phyloP scores from a whole-genome alignment of 2,888 invertebrate genomes.

The Lypha dubia region DNA sequence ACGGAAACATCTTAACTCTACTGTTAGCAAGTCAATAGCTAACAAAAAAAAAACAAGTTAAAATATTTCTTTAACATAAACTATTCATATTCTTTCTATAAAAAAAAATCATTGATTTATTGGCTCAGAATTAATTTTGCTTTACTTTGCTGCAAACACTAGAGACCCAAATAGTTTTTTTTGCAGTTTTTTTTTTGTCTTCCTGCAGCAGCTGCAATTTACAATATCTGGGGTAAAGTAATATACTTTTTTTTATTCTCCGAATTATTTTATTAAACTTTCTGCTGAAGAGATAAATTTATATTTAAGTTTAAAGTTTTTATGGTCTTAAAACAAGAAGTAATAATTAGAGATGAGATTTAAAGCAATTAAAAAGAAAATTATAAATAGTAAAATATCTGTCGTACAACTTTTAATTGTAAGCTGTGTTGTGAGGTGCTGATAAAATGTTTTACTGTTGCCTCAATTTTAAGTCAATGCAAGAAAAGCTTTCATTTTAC shows the following conservation, averaged over 20 bases:
- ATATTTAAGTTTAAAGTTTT: background rate
- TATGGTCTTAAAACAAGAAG: background rate
- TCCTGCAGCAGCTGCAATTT: background rate
- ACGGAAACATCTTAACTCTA: constrained; percentile 24
- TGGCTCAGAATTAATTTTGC: constrained; percentile 38
- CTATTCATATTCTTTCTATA: constrained; percentile 7
- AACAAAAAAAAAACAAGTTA: constrained; percentile 8
- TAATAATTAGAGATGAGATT: background rate
- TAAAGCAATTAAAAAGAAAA: background rate
- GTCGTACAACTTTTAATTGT: background rate
- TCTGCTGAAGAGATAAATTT: background rate
- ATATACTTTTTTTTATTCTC: background rate
- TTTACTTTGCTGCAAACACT: background rate
- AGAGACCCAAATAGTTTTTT: background rate
- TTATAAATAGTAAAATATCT: background rate
- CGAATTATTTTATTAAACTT: background rate
- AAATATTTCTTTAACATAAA: constrained; percentile 6
- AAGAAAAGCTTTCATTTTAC: too few species aligned
- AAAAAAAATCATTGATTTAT: constrained; percentile 47
- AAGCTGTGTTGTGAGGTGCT: too few species aligned
- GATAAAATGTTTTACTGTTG: too few species aligned
- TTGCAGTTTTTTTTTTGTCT: background rate
- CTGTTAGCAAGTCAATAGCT: background rate
- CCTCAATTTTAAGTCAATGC: too few species aligned
- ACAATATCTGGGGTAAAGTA: constrained; percentile 6